Conservation (phyloP, 2,113 vertebrate genomes). For the Actenoides hombroni region DNA sequence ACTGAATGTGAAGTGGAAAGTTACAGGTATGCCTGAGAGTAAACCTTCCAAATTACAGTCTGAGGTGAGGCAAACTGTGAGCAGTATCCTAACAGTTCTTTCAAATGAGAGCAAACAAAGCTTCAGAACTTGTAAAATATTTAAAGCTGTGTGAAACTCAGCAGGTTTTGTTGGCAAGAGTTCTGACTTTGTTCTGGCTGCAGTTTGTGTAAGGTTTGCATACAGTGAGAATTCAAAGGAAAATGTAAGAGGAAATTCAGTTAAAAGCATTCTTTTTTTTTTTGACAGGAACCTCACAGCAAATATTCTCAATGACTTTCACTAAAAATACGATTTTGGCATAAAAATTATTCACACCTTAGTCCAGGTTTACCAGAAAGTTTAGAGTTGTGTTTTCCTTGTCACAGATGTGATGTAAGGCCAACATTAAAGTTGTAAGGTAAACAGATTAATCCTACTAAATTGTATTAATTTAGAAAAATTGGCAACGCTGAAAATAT, state of each 20-base stretch:
- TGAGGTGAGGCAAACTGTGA: constrained; percentile 68
- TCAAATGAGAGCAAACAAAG: constrained; percentile 67
- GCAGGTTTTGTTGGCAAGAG: constrained; percentile 41
- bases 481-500: neutral
- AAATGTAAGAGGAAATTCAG: neutral
- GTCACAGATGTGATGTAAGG: neutral
- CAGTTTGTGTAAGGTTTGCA: constrained; percentile 10
- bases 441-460: neutral
- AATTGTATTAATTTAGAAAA: neutral
- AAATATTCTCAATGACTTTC: neutral
- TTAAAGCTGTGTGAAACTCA: constrained; percentile 62
- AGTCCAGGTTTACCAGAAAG: neutral
- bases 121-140: constrained; percentile 68
- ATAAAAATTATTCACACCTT: neutral
- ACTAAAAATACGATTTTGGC: neutral
- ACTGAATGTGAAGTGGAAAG: constrained; percentile 72
- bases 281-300: neutral
- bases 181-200: neutral
- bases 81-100: constrained; percentile 70
- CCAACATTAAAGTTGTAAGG: neutral
- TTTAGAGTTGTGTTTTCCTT: neutral
- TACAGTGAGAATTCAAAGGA: constrained; percentile 8
- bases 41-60: constrained; percentile 62
- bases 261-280: neutral
- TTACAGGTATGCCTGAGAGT: constrained; percentile 75